Percentiles rank a stretch among this genome's conserved stretches.
Evolutionary conservation across 1,140 invertebrate genomes (phyloP).

Genomic region (Leptoteleia sp.): DNA sequence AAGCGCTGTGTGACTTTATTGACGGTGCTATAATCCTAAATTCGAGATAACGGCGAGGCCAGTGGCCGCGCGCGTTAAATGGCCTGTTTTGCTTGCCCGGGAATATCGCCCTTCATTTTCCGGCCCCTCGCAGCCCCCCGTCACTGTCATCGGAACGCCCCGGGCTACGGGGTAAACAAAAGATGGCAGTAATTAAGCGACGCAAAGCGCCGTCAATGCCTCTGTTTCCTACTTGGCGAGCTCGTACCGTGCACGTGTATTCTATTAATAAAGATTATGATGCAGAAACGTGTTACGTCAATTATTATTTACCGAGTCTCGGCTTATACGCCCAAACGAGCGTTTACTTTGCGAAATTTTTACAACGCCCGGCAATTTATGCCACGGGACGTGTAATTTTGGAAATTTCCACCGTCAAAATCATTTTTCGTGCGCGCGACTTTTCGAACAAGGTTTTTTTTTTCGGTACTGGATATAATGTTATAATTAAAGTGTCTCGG

Average conservation of each 20-base stretch:
- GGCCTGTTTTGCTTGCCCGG: slow-evolving; percentile 34
- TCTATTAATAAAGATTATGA: slow-evolving; percentile 65
- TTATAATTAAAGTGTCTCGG: too few species aligned
- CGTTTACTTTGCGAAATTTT: slow-evolving; percentile 37
- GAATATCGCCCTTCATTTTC: slow-evolving; percentile 53
- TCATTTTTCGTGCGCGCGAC: too few species aligned
- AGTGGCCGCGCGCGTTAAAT: slow-evolving; percentile 38
- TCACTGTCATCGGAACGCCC: slow-evolving; percentile 34
- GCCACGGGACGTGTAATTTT: too few species aligned
- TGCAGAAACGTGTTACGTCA: slow-evolving; percentile 55
- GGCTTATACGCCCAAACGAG: slow-evolving; percentile 19
- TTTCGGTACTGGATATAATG: too few species aligned
- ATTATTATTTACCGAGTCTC: slow-evolving; percentile 52
- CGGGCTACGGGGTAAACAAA: slow-evolving; percentile 58
- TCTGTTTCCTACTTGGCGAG: slow-evolving; percentile 40
- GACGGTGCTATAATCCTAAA: slow-evolving; percentile 59
- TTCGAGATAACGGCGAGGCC: slow-evolving; percentile 57
- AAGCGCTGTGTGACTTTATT: slow-evolving; percentile 63
- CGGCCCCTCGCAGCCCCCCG: slow-evolving; percentile 29
- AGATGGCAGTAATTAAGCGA: slow-evolving; percentile 68
- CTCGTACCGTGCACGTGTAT: slow-evolving; percentile 56
- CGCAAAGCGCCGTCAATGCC: slow-evolving; percentile 42
- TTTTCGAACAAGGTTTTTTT: too few species aligned
- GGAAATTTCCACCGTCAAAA: too few species aligned
- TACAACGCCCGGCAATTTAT: background rate